phyloP scores from a whole-genome alignment of 2,797 vertebrate genomes.

The Emys orbicularis region DNA sequence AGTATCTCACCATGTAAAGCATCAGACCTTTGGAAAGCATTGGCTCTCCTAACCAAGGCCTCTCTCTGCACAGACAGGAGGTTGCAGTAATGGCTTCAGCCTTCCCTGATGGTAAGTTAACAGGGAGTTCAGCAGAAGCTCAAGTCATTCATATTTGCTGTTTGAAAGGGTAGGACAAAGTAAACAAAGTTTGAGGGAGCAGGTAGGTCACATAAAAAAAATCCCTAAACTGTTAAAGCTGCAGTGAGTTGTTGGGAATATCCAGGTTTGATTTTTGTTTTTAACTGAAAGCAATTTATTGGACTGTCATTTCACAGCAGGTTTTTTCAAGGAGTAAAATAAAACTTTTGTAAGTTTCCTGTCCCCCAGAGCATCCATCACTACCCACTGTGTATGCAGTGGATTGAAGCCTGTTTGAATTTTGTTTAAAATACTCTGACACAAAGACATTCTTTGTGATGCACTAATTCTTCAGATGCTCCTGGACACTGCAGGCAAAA shows the following conservation, averaged over 20 bases:
- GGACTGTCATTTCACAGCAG: neutral
- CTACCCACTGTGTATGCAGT: neutral
- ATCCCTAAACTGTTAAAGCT: neutral
- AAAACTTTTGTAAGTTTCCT: neutral
- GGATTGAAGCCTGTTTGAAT: neutral
- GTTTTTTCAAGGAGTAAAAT: neutral
- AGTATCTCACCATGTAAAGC: neutral
- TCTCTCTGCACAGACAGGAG: neutral
- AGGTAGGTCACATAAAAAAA: neutral
- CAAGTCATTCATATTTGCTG: neutral
- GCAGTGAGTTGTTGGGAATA: neutral
- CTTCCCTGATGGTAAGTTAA: constrained; percentile 6
- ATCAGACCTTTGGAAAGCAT: neutral
- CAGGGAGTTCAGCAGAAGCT: neutral
- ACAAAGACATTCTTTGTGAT: neutral
- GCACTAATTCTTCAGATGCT: neutral
- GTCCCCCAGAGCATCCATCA: neutral
- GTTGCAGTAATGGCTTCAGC: neutral
- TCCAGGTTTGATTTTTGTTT: neutral
- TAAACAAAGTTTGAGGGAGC: neutral
- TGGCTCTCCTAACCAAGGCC: neutral
- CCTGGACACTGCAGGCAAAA: neutral
- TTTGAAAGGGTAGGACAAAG: neutral
- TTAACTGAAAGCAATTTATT: constrained; percentile 16
- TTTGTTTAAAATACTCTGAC: neutral